Percentiles rank a stretch among this genome's conserved stretches.
Evolutionary conservation across 2,113 vertebrate genomes (phyloP).

Genomic region (Lepus americanus): DNA sequence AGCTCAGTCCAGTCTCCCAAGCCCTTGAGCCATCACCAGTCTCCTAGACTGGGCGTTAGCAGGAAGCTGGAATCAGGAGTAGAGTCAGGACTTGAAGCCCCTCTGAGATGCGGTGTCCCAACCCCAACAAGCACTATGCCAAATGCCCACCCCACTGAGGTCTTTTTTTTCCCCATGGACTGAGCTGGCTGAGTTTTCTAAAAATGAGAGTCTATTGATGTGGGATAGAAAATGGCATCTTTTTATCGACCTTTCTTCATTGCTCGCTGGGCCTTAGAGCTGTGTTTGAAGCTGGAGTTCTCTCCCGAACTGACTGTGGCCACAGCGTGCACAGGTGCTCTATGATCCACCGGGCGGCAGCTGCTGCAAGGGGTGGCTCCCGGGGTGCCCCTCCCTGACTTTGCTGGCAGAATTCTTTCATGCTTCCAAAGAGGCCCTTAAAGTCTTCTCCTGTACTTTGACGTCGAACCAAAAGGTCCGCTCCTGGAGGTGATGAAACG

Average conservation of each 20-base stretch:
- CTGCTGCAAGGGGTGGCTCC: background rate
- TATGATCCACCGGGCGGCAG: background rate
- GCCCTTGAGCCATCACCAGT: too few relatives aligned
- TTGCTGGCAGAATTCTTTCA: constrained; percentile 26
- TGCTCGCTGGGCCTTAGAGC: constrained; percentile 18
- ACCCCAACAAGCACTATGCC: too few relatives aligned
- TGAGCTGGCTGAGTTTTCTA: constrained; percentile 52
- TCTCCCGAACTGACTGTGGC: background rate
- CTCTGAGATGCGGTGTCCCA: too few relatives aligned
- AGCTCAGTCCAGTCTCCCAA: too few relatives aligned
- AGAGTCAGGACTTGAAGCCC: too few relatives aligned
- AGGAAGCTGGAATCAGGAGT: too few relatives aligned
- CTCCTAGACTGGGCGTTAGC: too few relatives aligned
- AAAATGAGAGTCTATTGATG: background rate
- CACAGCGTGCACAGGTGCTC: background rate
- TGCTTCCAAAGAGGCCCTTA: constrained; percentile 17
- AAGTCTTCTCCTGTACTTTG: background rate
- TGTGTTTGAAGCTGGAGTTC: constrained; percentile 19
- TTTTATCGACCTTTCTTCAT: background rate
- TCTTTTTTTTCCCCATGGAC: background rate
- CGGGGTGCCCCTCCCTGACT: background rate
- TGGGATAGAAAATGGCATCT: constrained; percentile 15
- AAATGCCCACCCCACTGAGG: too few relatives aligned
- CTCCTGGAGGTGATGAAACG: constrained; percentile 29
- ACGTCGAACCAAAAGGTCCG: constrained; percentile 37